phyloP scores from a whole-genome alignment of 2,888 invertebrate species.

The Lithophane leautieri region DNA sequence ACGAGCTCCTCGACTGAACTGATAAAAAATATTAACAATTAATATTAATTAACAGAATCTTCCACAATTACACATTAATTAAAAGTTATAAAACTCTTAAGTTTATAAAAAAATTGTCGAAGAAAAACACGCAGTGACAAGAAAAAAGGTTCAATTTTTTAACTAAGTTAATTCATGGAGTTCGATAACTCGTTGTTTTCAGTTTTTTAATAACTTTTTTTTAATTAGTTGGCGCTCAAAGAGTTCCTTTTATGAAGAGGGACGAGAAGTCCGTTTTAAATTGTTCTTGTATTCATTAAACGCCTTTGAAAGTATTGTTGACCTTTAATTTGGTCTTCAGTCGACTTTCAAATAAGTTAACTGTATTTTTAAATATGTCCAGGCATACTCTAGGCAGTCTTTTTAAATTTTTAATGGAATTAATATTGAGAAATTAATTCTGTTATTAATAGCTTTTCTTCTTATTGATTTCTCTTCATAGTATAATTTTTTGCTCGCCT shows the following conservation, averaged over 20 bases:
- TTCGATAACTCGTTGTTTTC: slow-evolving; percentile 70
- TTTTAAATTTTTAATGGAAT: neutral
- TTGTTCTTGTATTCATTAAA: slow-evolving; percentile 71
- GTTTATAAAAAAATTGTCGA: slow-evolving; percentile 45
- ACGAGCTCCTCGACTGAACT: no score
- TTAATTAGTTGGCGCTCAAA: slow-evolving; percentile 73
- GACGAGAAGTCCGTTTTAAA: slow-evolving; percentile 63
- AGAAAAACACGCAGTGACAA: slow-evolving; percentile 72
- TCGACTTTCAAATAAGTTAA: slow-evolving; percentile 53
- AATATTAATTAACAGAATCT: slow-evolving; percentile 36
- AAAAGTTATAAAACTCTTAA: slow-evolving; percentile 49
- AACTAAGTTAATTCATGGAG: slow-evolving; percentile 82
- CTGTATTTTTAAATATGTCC: slow-evolving; percentile 45
- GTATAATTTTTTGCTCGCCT: no score
- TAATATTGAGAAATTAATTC: neutral
- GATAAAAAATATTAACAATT: slow-evolving; percentile 29
- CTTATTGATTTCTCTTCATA: neutral
- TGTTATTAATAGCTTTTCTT: neutral
- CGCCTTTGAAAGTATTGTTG: slow-evolving; percentile 69
- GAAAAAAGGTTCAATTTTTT: slow-evolving; percentile 71
- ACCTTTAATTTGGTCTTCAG: slow-evolving; percentile 69
- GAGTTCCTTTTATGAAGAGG: slow-evolving; percentile 67
- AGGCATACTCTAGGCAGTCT: neutral
- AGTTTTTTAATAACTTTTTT: slow-evolving; percentile 73
- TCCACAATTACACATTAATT: slow-evolving; percentile 57